These are phyloP conservation scores for Eupelmus urozonus DNA, from an alignment of 2,888 invertebrate species.

Conservation along the genomic window DNA sequence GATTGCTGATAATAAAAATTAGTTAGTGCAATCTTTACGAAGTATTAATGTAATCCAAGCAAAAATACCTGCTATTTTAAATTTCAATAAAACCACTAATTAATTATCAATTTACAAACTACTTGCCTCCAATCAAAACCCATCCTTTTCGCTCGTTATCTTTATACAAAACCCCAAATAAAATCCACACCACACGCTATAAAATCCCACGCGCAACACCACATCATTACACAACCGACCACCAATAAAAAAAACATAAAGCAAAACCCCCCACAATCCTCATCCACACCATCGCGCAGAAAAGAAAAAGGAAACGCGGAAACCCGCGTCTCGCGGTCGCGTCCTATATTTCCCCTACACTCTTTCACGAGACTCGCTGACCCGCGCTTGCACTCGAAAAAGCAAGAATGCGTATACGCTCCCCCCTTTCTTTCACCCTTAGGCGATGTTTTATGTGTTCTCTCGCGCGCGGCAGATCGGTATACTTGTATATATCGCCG, in stretches of 20 bases:
- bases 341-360: constrained; percentile 39
- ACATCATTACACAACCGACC: neutral
- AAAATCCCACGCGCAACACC: too few species aligned
- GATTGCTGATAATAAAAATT: too few species aligned
- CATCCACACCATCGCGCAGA: too few species aligned
- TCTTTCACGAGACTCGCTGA: constrained; percentile 39
- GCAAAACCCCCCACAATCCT: neutral
- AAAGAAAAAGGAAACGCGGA: constrained; percentile 22
- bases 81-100: too few species aligned
- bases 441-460: neutral
- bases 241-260: neutral
- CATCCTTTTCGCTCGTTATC: too few species aligned
- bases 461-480: neutral
- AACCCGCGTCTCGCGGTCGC: constrained; percentile 6
- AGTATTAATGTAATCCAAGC: too few species aligned
- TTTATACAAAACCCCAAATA: too few species aligned
- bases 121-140: too few species aligned
- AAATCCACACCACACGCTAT: too few species aligned
- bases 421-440: neutral
- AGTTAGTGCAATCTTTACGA: too few species aligned
- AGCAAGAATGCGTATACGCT: neutral
- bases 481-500: neutral
- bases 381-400: neutral
- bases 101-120: too few species aligned
- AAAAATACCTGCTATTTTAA: too few species aligned